These are phyloP conservation scores for Sigmodon hispidus DNA, from an alignment of 2,113 vertebrate species.

Conservation along the genomic window DNA sequence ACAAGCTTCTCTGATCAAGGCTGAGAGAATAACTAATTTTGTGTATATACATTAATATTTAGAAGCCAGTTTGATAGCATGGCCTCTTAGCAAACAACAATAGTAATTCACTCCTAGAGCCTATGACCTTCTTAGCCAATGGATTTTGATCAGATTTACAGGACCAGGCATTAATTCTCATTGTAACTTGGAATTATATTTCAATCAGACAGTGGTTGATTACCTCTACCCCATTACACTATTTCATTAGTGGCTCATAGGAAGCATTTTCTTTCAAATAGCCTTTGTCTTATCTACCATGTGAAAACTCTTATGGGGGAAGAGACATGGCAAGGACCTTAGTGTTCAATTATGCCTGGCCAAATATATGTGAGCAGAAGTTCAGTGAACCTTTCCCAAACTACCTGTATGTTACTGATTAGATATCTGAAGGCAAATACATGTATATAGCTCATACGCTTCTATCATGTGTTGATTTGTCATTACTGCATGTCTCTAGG, in stretches of 20 bases:
- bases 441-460: no score
- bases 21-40: no score
- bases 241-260: no score
- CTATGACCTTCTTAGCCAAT: neutral
- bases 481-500: no score
- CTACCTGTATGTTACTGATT: neutral
- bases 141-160: neutral
- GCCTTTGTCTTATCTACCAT: no score
- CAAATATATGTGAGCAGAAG: neutral
- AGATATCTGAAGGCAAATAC: no score
- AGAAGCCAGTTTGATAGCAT: neutral
- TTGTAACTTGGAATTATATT: no score
- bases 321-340: neutral
- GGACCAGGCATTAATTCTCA: neutral
- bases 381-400: neutral
- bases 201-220: neutral
- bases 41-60: neutral
- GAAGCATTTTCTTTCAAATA: neutral
- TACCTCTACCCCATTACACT: neutral
- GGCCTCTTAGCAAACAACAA: neutral
- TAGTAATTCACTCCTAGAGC: neutral
- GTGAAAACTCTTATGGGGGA: neutral
- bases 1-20: no score
- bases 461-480: no score
- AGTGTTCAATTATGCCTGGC: no score